A percentile compares a stretch with the other conserved stretches of the same genome.
phyloP scores from a whole-genome alignment of 2,797 vertebrate species.

The Xyrichtys novacula region DNA sequence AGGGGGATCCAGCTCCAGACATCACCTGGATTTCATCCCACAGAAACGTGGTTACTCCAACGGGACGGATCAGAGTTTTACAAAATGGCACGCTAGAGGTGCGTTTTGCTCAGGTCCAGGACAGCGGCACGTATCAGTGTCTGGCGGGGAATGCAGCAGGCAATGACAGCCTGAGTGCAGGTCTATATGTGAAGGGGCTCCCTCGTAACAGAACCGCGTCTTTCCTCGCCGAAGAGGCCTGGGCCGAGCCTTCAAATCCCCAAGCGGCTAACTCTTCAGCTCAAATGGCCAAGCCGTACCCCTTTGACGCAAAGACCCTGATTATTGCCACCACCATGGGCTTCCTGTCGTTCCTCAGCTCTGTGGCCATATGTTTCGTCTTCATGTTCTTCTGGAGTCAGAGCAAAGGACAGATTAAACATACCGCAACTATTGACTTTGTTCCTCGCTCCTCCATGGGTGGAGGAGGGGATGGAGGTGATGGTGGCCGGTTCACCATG shows the following conservation, averaged over 20 bases:
- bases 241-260: constrained; percentile 76
- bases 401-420: constrained; percentile 91
- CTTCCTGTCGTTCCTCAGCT: constrained; percentile 92
- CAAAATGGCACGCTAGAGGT: constrained; percentile 90
- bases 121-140: constrained; percentile 88
- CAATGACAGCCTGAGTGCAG: constrained; percentile 88
- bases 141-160: constrained; percentile 89
- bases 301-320: constrained; percentile 88
- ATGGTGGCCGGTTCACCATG: constrained; percentile 86
- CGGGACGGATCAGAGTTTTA: constrained; percentile 85
- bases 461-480: constrained; percentile 79
- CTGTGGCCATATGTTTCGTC: constrained; percentile 91
- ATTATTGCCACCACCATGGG: constrained; percentile 91
- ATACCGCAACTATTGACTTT: constrained; percentile 89
- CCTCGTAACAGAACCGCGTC: constrained; percentile 78
- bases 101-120: constrained; percentile 86
- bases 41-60: constrained; percentile 73
- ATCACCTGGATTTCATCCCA: constrained; percentile 88
- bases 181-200: constrained; percentile 85
- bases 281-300: constrained; percentile 78
- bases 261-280: constrained; percentile 81
- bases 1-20: constrained; percentile 88
- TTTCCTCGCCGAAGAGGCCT: constrained; percentile 77
- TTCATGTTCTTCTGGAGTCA: constrained; percentile 95
- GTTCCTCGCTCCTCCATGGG: constrained; percentile 86